A percentile compares a stretch with the other conserved stretches of the same genome.
phyloP scores from a whole-genome alignment of 2,888 invertebrate genomes.

The Pycnomerus fuliginosus region DNA sequence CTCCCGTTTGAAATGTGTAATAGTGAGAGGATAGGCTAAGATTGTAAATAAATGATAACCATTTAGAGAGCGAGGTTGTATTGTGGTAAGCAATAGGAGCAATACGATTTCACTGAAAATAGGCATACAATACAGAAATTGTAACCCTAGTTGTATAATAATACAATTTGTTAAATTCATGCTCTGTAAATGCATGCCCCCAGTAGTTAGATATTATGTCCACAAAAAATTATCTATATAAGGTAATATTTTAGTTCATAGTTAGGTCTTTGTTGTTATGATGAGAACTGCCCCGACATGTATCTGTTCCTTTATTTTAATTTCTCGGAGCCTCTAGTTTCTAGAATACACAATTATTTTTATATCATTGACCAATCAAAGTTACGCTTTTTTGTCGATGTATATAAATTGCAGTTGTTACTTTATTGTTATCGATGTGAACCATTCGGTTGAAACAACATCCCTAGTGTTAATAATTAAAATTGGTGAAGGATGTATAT shows the following conservation, averaged over 20 bases:
- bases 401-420: constrained; percentile 54
- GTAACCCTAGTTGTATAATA: constrained; percentile 44
- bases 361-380: constrained; percentile 55
- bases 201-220: constrained; percentile 50
- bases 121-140: constrained; percentile 39
- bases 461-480: constrained; percentile 51
- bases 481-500: constrained; percentile 54
- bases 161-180: constrained; percentile 46
- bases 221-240: constrained; percentile 37
- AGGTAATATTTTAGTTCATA: constrained; percentile 41
- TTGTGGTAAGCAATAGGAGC: constrained; percentile 47
- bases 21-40: constrained; percentile 38
- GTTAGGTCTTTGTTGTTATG: constrained; percentile 44
- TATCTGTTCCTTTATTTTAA: constrained; percentile 23
- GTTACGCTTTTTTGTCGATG: constrained; percentile 54
- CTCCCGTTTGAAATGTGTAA: constrained; percentile 27
- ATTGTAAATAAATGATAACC: constrained; percentile 51
- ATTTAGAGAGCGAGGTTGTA: constrained; percentile 47
- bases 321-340: constrained; percentile 24
- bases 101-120: constrained; percentile 45
- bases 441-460: constrained; percentile 46
- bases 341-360: constrained; percentile 53
- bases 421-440: constrained; percentile 50
- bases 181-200: constrained; percentile 52
- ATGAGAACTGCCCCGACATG: constrained; percentile 25